Conservation (phyloP, 2,797 vertebrate species). For the Melanotaenia nigrans region DNA sequence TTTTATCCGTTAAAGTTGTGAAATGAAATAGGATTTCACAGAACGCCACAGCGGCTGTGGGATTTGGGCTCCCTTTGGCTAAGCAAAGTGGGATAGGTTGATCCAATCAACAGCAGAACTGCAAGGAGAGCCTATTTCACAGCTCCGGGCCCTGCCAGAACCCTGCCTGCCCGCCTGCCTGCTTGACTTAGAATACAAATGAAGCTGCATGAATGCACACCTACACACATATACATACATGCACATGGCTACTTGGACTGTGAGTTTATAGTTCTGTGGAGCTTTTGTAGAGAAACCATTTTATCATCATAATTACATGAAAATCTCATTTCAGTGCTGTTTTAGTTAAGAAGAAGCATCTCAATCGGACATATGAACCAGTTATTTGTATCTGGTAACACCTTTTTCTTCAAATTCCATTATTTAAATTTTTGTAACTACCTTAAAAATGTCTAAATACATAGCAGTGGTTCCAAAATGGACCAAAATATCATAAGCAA, state of each 20-base stretch:
- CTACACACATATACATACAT: slow-evolving; percentile 63
- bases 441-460: neutral
- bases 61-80: slow-evolving; percentile 80
- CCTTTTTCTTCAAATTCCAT: neutral
- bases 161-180: slow-evolving; percentile 72
- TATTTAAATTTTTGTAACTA: neutral
- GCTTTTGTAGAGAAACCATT: slow-evolving; percentile 33
- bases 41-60: slow-evolving; percentile 77
- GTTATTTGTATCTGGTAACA: neutral
- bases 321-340: neutral
- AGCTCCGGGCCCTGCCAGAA: slow-evolving; percentile 78
- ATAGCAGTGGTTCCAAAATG: neutral
- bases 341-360: neutral
- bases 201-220: slow-evolving; percentile 77
- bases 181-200: slow-evolving; percentile 83
- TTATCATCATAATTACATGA: slow-evolving; percentile 2
- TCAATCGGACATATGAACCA: neutral
- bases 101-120: slow-evolving; percentile 81
- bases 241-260: slow-evolving; percentile 57
- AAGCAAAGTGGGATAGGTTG: slow-evolving; percentile 79
- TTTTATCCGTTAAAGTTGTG: slow-evolving; percentile 82
- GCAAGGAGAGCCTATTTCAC: slow-evolving; percentile 82
- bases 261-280: slow-evolving; percentile 51
- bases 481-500: neutral
- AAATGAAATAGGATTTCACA: slow-evolving; percentile 84